Evolutionary conservation across 2,888 invertebrate species (phyloP).

Genomic region (Cheilosia impressa): DNA sequence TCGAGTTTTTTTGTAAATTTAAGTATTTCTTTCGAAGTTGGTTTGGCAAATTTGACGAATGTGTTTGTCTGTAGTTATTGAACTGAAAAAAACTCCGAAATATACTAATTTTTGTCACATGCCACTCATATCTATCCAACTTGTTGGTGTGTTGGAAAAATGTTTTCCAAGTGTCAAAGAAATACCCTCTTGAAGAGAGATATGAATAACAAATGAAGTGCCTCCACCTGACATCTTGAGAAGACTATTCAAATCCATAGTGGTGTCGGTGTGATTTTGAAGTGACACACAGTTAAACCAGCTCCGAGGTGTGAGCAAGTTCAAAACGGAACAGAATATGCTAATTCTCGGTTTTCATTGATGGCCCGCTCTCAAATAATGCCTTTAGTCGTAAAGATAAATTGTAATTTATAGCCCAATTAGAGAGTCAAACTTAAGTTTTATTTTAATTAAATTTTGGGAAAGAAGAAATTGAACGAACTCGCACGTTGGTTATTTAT

Average conservation of each 20-base stretch:
- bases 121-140: neutral
- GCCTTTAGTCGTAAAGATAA: slow-evolving; percentile 40
- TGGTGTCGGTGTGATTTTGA: slow-evolving; percentile 31
- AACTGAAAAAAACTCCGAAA: too few species aligned
- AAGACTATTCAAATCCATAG: neutral
- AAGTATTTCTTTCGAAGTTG: neutral
- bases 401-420: slow-evolving; percentile 50
- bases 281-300: slow-evolving; percentile 43
- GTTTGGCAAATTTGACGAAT: neutral
- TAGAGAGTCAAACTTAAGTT: neutral
- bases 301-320: slow-evolving; percentile 35
- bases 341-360: slow-evolving; percentile 17
- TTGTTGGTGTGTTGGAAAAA: too few species aligned
- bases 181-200: slow-evolving; percentile 22
- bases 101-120: too few species aligned
- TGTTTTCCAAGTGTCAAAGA: slow-evolving; percentile 5
- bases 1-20: neutral
- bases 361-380: slow-evolving; percentile 37
- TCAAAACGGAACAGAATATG: slow-evolving; percentile 9
- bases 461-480: neutral
- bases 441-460: neutral
- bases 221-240: slow-evolving; percentile 36
- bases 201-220: slow-evolving; percentile 25
- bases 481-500: neutral
- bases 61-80: neutral